Evolutionary conservation across 2,888 invertebrate species (phyloP).

Genomic region (Pelosia muscerda): DNA sequence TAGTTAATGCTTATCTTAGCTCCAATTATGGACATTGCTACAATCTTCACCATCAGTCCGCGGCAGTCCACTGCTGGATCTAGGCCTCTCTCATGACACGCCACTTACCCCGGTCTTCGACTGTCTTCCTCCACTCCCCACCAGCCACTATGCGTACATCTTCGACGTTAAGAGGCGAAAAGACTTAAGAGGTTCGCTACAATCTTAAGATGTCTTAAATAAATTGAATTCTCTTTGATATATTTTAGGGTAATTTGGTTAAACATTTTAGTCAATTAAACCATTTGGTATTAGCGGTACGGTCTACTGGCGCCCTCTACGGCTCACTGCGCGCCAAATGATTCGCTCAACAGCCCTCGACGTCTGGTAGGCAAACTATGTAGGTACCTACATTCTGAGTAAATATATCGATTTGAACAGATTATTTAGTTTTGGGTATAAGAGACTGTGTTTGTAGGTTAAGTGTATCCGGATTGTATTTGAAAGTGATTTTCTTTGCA

Average conservation of each 20-base stretch:
- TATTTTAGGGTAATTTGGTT: slow-evolving; percentile 2
- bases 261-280: slow-evolving; percentile 37
- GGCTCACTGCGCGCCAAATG: slow-evolving; percentile 37
- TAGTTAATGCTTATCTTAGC: too few species aligned
- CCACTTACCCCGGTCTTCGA: too few species aligned
- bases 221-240: background rate
- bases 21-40: too few species aligned
- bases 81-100: too few species aligned
- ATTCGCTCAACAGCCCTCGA: slow-evolving; percentile 23
- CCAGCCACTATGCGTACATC: too few species aligned
- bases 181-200: too few species aligned
- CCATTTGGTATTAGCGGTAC: slow-evolving; percentile 23
- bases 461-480: background rate
- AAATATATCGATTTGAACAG: slow-evolving; percentile 6
- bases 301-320: slow-evolving; percentile 28
- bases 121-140: too few species aligned
- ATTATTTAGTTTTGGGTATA: background rate
- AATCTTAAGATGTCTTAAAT: background rate
- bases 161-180: too few species aligned
- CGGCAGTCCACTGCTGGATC: too few species aligned
- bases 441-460: background rate
- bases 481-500: background rate
- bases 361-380: background rate
- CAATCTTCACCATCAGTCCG: too few species aligned
- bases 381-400: background rate